Conservation (phyloP, 1,140 invertebrate genomes). For the Drosophila baimaii region DNA sequence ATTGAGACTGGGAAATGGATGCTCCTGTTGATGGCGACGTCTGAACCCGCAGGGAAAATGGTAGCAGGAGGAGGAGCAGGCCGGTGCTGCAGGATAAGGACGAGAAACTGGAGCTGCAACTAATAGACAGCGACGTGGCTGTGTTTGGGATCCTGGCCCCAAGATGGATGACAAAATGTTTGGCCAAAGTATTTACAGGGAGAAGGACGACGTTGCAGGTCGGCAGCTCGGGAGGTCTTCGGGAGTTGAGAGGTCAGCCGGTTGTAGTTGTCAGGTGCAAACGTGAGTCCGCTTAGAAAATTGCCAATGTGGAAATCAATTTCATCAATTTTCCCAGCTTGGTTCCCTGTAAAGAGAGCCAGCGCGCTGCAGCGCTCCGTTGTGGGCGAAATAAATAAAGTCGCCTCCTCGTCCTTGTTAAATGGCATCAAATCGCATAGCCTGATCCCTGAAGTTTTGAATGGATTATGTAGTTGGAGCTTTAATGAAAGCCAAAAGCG, state of each 20-base stretch:
- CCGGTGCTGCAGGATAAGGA: slow-evolving; percentile 9
- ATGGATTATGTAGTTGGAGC: slow-evolving; percentile 22
- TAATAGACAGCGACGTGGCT: slow-evolving; percentile 56
- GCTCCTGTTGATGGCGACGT: slow-evolving; percentile 77
- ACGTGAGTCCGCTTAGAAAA: slow-evolving; percentile 63
- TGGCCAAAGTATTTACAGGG: slow-evolving; percentile 66
- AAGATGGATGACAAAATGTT: slow-evolving; percentile 74
- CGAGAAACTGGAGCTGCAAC: slow-evolving; percentile 20
- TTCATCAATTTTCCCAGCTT: slow-evolving; percentile 66
- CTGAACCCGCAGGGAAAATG: slow-evolving; percentile 65
- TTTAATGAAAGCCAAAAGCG: slow-evolving; percentile 11
- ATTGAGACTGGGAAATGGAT: slow-evolving; percentile 71
- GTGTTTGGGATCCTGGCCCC: slow-evolving; percentile 44
- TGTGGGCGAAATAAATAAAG: slow-evolving; percentile 8
- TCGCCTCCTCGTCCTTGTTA: not conserved
- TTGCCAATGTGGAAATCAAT: slow-evolving; percentile 79
- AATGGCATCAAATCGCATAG: slow-evolving; percentile 25
- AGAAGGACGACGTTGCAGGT: not conserved
- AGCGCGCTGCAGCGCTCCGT: not conserved
- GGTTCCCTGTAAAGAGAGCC: not conserved
- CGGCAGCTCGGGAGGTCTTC: not conserved
- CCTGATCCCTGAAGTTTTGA: slow-evolving; percentile 5
- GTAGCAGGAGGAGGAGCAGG: not conserved
- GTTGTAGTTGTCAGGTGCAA: slow-evolving; percentile 69
- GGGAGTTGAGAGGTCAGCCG: slow-evolving; percentile 60